Evolutionary conservation across 2,888 invertebrate species (phyloP).

Genomic region (Polymixis flavicincta): DNA sequence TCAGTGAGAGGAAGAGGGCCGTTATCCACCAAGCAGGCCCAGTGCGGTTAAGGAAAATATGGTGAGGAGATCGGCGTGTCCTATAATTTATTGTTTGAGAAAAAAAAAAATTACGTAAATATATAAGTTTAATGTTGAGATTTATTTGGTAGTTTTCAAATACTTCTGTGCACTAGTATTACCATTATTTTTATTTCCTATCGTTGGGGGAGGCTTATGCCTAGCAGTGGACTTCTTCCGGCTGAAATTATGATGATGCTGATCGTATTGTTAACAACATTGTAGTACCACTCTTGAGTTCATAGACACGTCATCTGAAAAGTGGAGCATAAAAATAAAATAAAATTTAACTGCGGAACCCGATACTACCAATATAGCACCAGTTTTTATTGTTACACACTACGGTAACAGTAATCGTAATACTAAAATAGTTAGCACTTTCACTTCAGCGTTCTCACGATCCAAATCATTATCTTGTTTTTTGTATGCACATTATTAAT

Average conservation of each 20-base stretch:
- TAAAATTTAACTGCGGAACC: constrained; percentile 50
- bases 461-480: constrained; percentile 64
- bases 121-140: not conserved
- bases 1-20: not conserved
- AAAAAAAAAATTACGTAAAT: not conserved
- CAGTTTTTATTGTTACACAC: constrained; percentile 60
- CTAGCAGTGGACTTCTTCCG: no score
- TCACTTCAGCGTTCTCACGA: constrained; percentile 72
- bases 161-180: not conserved
- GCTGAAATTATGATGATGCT: no score
- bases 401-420: constrained; percentile 51
- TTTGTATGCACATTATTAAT: constrained; percentile 70
- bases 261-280: no score
- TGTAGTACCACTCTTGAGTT: not conserved
- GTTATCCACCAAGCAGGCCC: not conserved
- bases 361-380: constrained; percentile 45
- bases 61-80: no score
- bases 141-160: not conserved
- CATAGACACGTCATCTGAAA: constrained; percentile 13
- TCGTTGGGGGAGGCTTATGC: not conserved
- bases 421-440: constrained; percentile 67
- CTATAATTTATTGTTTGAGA: no score
- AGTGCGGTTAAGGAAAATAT: not conserved
- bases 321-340: constrained; percentile 33
- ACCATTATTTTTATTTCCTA: not conserved